Percentiles rank a stretch among this genome's conserved stretches.
Conservation (phyloP, 2,888 invertebrate species). For the Hyposoter didymator region DNA sequence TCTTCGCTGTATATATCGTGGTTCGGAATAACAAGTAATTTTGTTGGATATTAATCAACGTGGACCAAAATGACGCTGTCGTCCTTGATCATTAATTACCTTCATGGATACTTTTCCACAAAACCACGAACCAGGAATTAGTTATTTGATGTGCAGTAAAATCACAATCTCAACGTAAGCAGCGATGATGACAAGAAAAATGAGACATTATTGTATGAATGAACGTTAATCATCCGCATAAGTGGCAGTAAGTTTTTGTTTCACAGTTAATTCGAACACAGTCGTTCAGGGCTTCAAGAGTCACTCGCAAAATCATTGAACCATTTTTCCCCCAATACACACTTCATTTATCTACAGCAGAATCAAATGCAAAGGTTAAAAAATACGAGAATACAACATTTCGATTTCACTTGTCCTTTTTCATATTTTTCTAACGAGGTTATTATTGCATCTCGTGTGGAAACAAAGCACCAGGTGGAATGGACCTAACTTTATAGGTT, state of each 20-base stretch:
- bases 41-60: conserved; percentile 24
- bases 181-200: neutral
- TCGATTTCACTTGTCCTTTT: no score
- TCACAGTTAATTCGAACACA: neutral
- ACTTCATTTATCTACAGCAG: neutral
- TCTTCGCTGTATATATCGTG: conserved; percentile 3
- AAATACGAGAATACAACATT: neutral
- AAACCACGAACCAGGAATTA: neutral
- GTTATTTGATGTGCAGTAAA: neutral
- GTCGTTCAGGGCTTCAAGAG: neutral
- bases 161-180: neutral
- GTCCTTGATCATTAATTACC: conserved; percentile 20
- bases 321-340: neutral
- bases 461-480: neutral
- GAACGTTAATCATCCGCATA: neutral
- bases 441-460: neutral
- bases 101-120: neutral
- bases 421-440: conserved; percentile 6
- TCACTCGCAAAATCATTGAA: neutral
- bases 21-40: neutral
- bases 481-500: conserved; percentile 17
- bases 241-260: neutral
- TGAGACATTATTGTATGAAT: neutral
- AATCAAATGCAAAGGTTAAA: neutral
- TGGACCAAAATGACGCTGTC: neutral